Evolutionary conservation across 2,888 invertebrate genomes (phyloP), one percentile per base, ranked within the genome.

Genomic region (Pegoplata infirma): DNA sequence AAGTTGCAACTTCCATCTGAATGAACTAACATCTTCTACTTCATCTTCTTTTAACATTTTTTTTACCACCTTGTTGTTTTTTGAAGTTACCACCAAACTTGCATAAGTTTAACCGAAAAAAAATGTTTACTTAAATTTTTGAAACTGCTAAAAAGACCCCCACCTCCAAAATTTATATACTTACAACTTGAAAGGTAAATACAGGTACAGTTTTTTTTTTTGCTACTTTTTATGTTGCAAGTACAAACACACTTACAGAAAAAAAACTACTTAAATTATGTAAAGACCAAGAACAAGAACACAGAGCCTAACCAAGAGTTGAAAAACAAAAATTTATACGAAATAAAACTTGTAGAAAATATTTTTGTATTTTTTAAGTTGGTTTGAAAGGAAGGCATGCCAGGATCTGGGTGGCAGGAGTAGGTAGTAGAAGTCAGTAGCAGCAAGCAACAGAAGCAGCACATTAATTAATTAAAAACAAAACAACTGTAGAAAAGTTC

Each of bases 391-490:
- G n/a, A n/a, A n/a, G n/a, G n/a, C n/a, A n/a, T n/a, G n/a, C n/a
- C n/a, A n/a, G n/a, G n/a, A n/a, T n/a, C n/a, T n/a, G n/a, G n/a
- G n/a, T 16, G 47, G 19, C 36, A 8, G 5, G 32, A 8, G 47
- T 12, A 44, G 16, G 10, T 19, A n/a, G 49, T 25, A 19, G 61
- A 36, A 36, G 28, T 28, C 59, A 59, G 21, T 46, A 46, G 10
- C 46, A 59, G 14, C 23, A 66, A 59, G 14, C 23, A 66, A 36
- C 23, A 59, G 55, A 66, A 49, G 56, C 75, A 72, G 67, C 63
- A 75, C 71, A 79, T 79, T 79, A 79, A 79, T 79, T 79, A 79
- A 79, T 79, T 79, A 79, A 79, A 79, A 79, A 75, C 71, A 79
- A 78, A 78, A 72, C 61, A 74, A 69, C 40, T 56, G 28, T 32